Evolutionary conservation across 1,140 invertebrate genomes (phyloP).

Genomic region (Neodiprion lecontei): DNA sequence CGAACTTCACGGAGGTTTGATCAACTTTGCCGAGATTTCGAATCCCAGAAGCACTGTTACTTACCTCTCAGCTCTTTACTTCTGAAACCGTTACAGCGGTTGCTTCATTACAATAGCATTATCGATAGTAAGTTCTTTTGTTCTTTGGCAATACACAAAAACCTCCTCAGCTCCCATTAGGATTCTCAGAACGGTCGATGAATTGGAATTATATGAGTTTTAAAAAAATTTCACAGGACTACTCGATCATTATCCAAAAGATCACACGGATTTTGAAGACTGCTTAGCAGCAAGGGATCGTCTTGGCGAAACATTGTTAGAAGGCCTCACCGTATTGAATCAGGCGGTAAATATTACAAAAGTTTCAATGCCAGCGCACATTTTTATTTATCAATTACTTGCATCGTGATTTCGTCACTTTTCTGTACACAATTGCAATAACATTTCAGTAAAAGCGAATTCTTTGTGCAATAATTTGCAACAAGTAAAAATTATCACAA

Average conservation of each 20-base stretch:
- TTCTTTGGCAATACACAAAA: not conserved
- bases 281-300: constrained; percentile 75
- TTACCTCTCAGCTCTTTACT: constrained; percentile 87
- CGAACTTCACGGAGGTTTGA: constrained; percentile 78
- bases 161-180: too few relatives aligned
- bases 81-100: constrained; percentile 86
- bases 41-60: constrained; percentile 85
- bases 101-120: constrained; percentile 86
- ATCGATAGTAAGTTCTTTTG: constrained; percentile 75
- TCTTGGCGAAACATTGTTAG: constrained; percentile 60
- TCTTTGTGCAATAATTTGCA: too few relatives aligned
- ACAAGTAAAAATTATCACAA: too few relatives aligned
- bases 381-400: too few relatives aligned
- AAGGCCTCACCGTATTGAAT: constrained; percentile 53
- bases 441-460: too few relatives aligned
- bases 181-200: too few relatives aligned
- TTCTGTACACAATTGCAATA: too few relatives aligned
- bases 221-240: constrained; percentile 64
- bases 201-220: not conserved
- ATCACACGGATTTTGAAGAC: constrained; percentile 78
- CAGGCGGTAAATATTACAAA: constrained; percentile 48
- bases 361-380: too few relatives aligned
- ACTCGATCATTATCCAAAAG: constrained; percentile 77
- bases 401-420: too few relatives aligned
- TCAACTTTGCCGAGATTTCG: constrained; percentile 83